Evolutionary conservation across 1,140 invertebrate genomes (phyloP).

Genomic region (Megalopta genalis): DNA sequence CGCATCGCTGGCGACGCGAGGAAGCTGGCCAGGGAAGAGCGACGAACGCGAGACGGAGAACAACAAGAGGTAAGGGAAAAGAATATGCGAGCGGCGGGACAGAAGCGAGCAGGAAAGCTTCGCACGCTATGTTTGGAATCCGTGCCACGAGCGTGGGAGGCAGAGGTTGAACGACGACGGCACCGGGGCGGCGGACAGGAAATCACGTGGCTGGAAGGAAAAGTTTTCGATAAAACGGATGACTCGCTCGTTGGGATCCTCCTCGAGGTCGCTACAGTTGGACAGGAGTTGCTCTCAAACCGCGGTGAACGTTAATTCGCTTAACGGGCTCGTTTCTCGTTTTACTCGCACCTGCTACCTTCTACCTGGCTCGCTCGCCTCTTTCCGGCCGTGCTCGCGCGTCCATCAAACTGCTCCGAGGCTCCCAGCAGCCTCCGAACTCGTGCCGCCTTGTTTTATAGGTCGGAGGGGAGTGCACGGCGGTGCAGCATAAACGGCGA

Average conservation of each 20-base stretch:
- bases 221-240: slow-evolving; percentile 39
- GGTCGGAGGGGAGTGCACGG: no score
- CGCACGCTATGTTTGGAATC: slow-evolving; percentile 1
- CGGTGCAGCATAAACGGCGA: no score
- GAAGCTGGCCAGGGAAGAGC: no score
- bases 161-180: not conserved
- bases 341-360: slow-evolving; percentile 39
- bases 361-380: not conserved
- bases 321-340: slow-evolving; percentile 61
- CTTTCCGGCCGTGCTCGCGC: not conserved
- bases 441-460: no score
- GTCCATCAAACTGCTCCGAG: not conserved
- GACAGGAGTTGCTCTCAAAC: slow-evolving; percentile 47
- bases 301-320: slow-evolving; percentile 54
- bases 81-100: no score
- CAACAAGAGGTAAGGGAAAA: no score
- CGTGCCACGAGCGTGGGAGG: not conserved
- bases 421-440: no score
- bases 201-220: slow-evolving; percentile 25
- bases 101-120: no score
- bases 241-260: not conserved
- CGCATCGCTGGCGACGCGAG: no score
- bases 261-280: not conserved
- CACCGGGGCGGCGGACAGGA: not conserved
- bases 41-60: no score